A percentile compares a stretch with the other conserved stretches of the same genome.
Evolutionary conservation across 2,113 vertebrate species (phyloP).

Genomic region (Anolis sagrei): DNA sequence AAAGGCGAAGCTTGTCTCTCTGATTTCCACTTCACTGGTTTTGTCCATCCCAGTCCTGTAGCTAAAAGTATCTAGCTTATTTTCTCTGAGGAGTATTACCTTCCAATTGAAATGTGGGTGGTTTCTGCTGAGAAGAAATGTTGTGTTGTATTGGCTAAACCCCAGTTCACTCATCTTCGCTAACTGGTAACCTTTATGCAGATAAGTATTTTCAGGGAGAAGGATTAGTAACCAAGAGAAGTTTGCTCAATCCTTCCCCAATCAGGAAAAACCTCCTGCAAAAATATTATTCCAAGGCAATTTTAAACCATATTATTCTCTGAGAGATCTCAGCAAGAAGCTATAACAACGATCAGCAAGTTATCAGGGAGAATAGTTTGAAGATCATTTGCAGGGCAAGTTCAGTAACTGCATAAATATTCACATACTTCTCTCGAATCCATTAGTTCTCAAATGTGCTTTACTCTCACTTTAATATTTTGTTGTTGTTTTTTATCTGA

Average conservation of each 20-base stretch:
- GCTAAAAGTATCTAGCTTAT: not conserved
- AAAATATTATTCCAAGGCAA: too few relatives aligned
- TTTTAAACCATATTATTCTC: not conserved
- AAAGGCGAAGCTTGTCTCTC: not conserved
- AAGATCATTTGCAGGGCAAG: too few relatives aligned
- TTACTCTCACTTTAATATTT: too few relatives aligned
- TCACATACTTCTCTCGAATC: too few relatives aligned
- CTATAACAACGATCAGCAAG: not conserved
- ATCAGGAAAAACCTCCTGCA: not conserved
- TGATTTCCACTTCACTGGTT: slow-evolving; percentile 4
- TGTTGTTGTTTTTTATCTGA: too few relatives aligned
- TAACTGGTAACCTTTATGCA: too few relatives aligned
- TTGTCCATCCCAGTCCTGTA: not conserved
- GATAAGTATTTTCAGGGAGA: not conserved
- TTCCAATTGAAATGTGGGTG: not conserved
- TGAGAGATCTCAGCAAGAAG: not conserved
- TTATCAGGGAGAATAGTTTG: not conserved
- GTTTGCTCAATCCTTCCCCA: not conserved
- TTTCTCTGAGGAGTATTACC: not conserved
- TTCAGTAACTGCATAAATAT: too few relatives aligned
- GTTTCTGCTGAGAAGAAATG: not conserved
- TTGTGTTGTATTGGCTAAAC: not conserved
- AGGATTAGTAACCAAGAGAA: not conserved
- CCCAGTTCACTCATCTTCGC: not conserved
- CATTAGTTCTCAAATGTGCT: too few relatives aligned